Evolutionary conservation across 2,888 invertebrate species (phyloP), one percentile per base, ranked within the genome.

Genomic region (Cheilosia soror): DNA sequence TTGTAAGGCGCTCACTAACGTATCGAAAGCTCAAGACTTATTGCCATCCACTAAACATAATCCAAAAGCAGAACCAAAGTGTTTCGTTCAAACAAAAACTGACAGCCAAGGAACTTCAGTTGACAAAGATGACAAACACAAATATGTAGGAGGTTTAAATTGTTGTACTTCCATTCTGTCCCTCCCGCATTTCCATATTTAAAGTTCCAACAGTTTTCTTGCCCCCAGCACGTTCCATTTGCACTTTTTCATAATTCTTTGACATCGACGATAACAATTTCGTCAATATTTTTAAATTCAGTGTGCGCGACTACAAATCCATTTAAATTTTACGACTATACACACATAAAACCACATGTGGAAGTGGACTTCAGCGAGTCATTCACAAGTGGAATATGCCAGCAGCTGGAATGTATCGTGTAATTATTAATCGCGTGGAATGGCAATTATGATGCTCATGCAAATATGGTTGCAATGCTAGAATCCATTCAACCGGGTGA

Each of bases 371-470:
- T 65, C 25, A 63, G 51, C 75, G 49, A 69, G 40, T 71, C 55
- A 51, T 69, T 76, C 47, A 47, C 15, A 27, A 37, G 29, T 11
- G 49, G 27, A 27, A 58, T 20, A 65, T 37, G 73, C 55, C 65
- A 51, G 55, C 69, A 62, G 65, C 42, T 76, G 73, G 55, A 84
- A 84, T 80, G 27, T 51, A 65, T 82, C 47, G 58, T 20, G 58
- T 63, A 62, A 49, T 66, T 82, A 66, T 66, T 82, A 77, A 71
- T 33, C 69, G 40, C 77, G 25, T 68, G 51, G 49, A 53, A 73
- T 60, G 57, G 58, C 73, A 84, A 84, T 84, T 84, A 84, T 65
- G 44, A 60, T 53, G 40, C 37, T 6, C 65, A 79, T 84, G 58
- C 80, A 80, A 79, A 80, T 71, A 47, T 40, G 66, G 4, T 66